Percentiles rank a stretch among this genome's conserved stretches.
These are phyloP conservation scores for Lontra canadensis DNA, from an alignment of 2,113 vertebrate genomes.

Conservation along the genomic window DNA sequence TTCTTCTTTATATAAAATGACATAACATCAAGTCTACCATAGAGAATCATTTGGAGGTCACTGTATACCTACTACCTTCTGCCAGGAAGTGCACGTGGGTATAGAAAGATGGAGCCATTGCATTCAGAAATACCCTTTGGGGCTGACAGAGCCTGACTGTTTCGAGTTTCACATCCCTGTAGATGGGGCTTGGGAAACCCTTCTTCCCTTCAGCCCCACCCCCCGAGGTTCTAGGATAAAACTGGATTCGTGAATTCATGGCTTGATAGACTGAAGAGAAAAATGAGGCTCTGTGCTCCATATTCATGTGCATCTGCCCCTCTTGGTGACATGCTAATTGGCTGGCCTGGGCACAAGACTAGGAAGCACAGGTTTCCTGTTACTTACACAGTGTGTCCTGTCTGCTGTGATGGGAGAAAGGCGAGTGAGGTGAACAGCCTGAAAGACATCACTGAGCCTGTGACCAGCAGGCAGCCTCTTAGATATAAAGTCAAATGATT, in stretches of 20 bases:
- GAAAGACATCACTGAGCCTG: neutral
- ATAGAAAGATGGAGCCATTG: neutral
- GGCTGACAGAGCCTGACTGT: neutral
- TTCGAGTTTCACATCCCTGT: neutral
- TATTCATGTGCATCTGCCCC: constrained; percentile 70
- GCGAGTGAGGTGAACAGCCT: neutral
- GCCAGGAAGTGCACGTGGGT: neutral
- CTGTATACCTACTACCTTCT: neutral
- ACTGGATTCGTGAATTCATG: constrained; percentile 56
- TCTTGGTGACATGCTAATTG: constrained; percentile 60
- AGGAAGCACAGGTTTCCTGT: constrained; percentile 50
- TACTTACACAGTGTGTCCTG: constrained; percentile 46
- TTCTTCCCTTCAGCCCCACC: neutral
- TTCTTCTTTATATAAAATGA: neutral
- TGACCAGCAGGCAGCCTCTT: neutral
- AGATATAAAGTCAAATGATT: neutral
- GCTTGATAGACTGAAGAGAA: constrained; percentile 60
- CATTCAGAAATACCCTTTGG: neutral
- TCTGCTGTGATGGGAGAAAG: neutral
- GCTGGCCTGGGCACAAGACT: constrained; percentile 41
- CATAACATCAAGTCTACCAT: neutral
- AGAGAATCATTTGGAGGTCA: neutral
- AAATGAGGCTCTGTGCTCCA: constrained; percentile 56
- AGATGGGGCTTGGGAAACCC: neutral
- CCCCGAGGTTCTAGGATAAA: constrained; percentile 32